Evolutionary conservation across 2,888 invertebrate genomes (phyloP).

Genomic region (Patella depressa): DNA sequence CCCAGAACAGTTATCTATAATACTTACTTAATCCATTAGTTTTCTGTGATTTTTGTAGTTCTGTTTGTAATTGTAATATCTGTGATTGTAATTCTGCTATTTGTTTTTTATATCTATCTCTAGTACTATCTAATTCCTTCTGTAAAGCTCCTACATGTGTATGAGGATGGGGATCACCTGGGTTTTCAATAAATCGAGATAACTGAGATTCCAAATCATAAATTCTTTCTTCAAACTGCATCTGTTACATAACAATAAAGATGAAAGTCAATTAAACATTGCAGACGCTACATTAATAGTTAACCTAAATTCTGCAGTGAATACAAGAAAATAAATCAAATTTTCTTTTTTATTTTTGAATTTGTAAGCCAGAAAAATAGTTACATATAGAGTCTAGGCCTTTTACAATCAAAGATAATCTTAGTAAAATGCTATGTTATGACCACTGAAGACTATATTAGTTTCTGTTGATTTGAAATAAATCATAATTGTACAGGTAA

Average conservation of each 20-base stretch:
- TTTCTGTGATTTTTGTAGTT: constrained; percentile 50
- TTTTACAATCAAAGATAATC: too few species aligned
- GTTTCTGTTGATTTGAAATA: too few species aligned
- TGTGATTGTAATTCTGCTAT: constrained; percentile 59
- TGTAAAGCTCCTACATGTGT: constrained; percentile 63
- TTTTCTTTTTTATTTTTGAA: neutral
- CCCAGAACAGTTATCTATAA: neutral
- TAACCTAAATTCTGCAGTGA: neutral
- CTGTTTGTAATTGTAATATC: constrained; percentile 52
- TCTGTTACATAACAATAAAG: constrained; percentile 39
- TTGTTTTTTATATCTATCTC: constrained; percentile 57
- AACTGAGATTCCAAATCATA: constrained; percentile 62
- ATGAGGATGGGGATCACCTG: constrained; percentile 52
- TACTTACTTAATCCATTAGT: constrained; percentile 39
- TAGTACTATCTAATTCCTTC: constrained; percentile 63
- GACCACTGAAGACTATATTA: too few species aligned
- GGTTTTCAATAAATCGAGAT: constrained; percentile 44
- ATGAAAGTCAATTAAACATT: too few species aligned
- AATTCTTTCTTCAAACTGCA: constrained; percentile 67
- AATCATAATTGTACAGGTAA: too few species aligned
- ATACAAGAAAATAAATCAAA: neutral
- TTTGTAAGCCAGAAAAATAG: too few species aligned
- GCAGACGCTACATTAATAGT: neutral
- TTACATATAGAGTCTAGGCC: too few species aligned
- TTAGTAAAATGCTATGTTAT: too few species aligned